phyloP scores from a whole-genome alignment of 2,888 invertebrate genomes.

The Scaptomyza flava region DNA sequence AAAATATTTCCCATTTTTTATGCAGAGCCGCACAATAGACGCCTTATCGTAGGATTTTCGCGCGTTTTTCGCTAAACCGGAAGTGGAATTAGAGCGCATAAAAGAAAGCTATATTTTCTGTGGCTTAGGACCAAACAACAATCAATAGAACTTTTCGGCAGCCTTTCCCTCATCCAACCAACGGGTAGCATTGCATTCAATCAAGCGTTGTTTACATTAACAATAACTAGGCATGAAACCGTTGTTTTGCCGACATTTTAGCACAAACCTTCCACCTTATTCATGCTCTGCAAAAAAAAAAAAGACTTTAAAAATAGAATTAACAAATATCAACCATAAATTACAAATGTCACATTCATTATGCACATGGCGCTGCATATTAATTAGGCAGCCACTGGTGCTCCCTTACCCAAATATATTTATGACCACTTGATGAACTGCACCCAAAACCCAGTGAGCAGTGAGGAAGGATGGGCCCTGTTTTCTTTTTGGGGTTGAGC shows the following conservation, averaged over 20 bases:
- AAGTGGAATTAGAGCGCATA: conserved; percentile 54
- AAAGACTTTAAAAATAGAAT: conserved; percentile 32
- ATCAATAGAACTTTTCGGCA: conserved; percentile 38
- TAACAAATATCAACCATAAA: conserved; percentile 80
- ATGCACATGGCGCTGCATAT: conserved; percentile 81
- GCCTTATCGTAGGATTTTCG: conserved; percentile 66
- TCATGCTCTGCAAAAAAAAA: conserved; percentile 46
- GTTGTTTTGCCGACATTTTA: conserved; percentile 75
- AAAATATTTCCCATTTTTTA: conserved; percentile 37
- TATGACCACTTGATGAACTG: conserved; percentile 81
- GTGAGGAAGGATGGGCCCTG: not conserved
- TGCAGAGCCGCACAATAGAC: conserved; percentile 44
- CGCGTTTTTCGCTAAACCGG: conserved; percentile 68
- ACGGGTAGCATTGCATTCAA: conserved; percentile 28
- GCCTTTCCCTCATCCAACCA: conserved; percentile 19
- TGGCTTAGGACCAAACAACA: conserved; percentile 44
- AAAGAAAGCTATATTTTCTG: conserved; percentile 19
- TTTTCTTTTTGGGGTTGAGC: conserved; percentile 41
- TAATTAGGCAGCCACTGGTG: conserved; percentile 66
- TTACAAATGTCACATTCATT: conserved; percentile 82
- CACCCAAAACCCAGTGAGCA: conserved; percentile 48
- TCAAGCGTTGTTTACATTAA: conserved; percentile 74
- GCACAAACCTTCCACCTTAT: conserved; percentile 52
- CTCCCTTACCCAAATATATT: conserved; percentile 61
- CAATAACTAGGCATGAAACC: conserved; percentile 83